phyloP scores from a whole-genome alignment of 2,113 vertebrate species.

The Phyllopteryx taeniolatus region DNA sequence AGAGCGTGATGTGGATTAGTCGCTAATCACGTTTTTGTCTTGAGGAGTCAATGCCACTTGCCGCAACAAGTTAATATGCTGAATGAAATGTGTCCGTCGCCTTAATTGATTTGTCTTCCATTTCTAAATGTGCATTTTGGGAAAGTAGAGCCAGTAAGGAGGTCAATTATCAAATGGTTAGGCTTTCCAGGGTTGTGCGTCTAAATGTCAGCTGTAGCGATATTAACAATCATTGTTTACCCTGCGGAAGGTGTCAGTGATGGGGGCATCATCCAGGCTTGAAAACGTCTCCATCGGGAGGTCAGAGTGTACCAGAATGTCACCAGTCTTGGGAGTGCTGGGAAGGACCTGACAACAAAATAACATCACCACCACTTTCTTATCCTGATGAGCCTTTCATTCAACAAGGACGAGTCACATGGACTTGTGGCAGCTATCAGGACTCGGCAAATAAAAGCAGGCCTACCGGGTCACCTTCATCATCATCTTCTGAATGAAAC shows the following conservation, averaged over 20 bases:
- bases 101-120: too few species aligned
- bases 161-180: too few species aligned
- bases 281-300: slow-evolving; percentile 67
- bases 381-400: background rate
- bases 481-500: slow-evolving; percentile 16
- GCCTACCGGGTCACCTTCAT: slow-evolving; percentile 21
- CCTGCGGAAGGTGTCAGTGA: slow-evolving; percentile 75
- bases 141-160: too few species aligned
- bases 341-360: slow-evolving; percentile 30
- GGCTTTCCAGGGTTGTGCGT: too few species aligned
- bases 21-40: too few species aligned
- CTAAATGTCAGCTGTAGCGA: background rate
- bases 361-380: background rate
- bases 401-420: background rate
- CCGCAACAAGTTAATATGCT: too few species aligned
- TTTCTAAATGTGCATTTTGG: too few species aligned
- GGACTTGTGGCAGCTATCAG: background rate
- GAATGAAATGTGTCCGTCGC: too few species aligned
- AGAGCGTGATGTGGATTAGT: too few species aligned
- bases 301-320: slow-evolving; percentile 62
- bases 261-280: slow-evolving; percentile 70
- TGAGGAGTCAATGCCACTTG: too few species aligned
- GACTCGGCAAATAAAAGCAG: background rate
- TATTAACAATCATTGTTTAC: slow-evolving; percentile 58
- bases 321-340: slow-evolving; percentile 19